phyloP scores from a whole-genome alignment of 2,113 vertebrate species.

The Myodes glareolus region DNA sequence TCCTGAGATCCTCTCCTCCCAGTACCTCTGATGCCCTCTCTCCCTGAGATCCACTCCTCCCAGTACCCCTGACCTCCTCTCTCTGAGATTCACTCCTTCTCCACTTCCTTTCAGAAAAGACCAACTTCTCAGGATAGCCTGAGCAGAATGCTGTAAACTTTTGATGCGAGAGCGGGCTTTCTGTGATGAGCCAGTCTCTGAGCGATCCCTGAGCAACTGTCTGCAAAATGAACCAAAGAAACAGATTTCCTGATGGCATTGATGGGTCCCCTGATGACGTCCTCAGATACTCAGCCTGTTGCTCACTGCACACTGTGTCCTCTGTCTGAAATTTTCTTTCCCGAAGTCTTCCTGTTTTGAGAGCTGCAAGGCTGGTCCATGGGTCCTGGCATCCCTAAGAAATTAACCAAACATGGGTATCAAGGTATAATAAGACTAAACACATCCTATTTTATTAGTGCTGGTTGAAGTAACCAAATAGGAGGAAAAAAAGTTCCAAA shows the following conservation, averaged over 20 bases:
- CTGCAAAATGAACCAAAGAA: not conserved
- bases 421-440: not conserved
- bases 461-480: not conserved
- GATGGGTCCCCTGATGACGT: not conserved
- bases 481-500: not conserved
- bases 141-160: too few relatives aligned
- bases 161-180: not conserved
- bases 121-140: not conserved
- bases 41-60: too few relatives aligned
- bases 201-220: not conserved
- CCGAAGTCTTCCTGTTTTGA: not conserved
- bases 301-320: not conserved
- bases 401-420: not conserved
- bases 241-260: not conserved
- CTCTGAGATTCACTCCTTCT: too few relatives aligned
- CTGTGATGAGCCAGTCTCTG: not conserved
- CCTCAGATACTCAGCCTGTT: not conserved
- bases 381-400: not conserved
- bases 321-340: not conserved
- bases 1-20: too few relatives aligned
- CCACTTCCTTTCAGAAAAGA: too few relatives aligned
- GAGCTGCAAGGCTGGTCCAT: too few relatives aligned
- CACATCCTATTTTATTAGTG: not conserved
- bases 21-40: too few relatives aligned
- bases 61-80: too few relatives aligned